Evolutionary conservation across 1,140 invertebrate genomes (phyloP), one percentile per base, ranked within the genome.

Genomic region (Lasaia peninsularis): DNA sequence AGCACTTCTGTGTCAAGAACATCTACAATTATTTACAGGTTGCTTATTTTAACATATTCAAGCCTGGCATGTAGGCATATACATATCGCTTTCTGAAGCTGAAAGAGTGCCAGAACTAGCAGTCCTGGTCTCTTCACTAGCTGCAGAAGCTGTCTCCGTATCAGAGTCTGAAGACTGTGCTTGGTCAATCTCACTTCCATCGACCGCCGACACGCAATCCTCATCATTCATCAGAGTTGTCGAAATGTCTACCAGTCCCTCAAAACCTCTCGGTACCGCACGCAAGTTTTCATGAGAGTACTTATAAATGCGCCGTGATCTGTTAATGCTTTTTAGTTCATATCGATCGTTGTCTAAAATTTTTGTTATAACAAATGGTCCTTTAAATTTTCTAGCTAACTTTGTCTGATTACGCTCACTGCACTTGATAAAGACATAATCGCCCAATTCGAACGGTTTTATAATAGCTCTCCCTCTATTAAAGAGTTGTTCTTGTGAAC

Each of bases 231-330:
- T 40, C 11, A 61, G 9, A 37, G 20, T 20, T 8, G 48, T 48
- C 9, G 56, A 28, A 21, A 58, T 51, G 7, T 58, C 56, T 12
- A 48, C 14, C 51, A 58, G 24, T 8, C 61, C 56, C 10, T 56
- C 52, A 20, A 51, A 52, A 14, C 57, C 62, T 14, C 11, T 48
- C 1, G 57, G 62, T 35, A 64, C 62, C 24, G 57, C 32, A 56
- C 64, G 64, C 56, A 67, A 58, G 16, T 60, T 67, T 32, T 67
- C 60, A 37, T 67, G 64, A 7, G 60, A 40, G 35, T 62, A 60
- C 20, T 62, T 60, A 54, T 37, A 58, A 10, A 55, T 34, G 5
- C 64, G 16, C 32, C 44, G 33, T 24, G 60, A 60, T 28, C 60
- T 52, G 21, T 44, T 24, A 28, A 67, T 58, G 32, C 12, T 33